Evolutionary conservation across 2,113 vertebrate species (phyloP), one percentile per base, ranked within the genome.

Genomic region (Xenus cinereus): DNA sequence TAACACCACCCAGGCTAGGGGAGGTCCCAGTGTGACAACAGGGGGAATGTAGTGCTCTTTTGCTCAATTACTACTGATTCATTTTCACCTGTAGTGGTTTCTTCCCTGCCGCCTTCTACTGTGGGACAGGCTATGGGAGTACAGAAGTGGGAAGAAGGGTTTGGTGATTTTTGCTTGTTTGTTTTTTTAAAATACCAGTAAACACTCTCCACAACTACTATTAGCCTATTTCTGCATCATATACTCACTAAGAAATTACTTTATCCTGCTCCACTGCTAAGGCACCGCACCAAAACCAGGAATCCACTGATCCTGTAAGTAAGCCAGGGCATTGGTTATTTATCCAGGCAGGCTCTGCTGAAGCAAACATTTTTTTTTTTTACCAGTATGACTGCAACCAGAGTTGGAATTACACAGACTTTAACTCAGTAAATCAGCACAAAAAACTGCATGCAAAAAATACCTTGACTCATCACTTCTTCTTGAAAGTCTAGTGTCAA

Each of bases 321-420:
- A n/a, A 88, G 69, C 57, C 86, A 88, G 11, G 20, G 30, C 19
- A 69, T 1, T 46, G 35, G 26, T 66, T 89, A 75, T 91, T 96
- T 89, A 95, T 43, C 15, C 69, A 89, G 54, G 54, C 43, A 82
- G 48, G 79, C 69, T 94, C 28, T 50, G 24, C 39, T 81, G 76
- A 90, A 89, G 89, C 45, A 84, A 97, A 94, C 48, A 19, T 27
- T 63, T 81, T 90, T 67, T 90, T 67, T 88, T 90, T 84, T 69
- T 69, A 81, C 12, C 41, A 73, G 30, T 62, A 24, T 43, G 48
- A 89, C 53, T 64, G 35, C 60, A 93, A 51, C 7, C 14, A 81
- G 59, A 89, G 62, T 4, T 74, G 64, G 67, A 82, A 83, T 75
- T 74, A 74, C 81, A 68, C 39, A 81, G 56, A 43, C 24, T 91